A percentile compares a stretch with the other conserved stretches of the same genome.
Evolutionary conservation across 2,888 invertebrate species (phyloP).

Genomic region (Drosophila putrida): DNA sequence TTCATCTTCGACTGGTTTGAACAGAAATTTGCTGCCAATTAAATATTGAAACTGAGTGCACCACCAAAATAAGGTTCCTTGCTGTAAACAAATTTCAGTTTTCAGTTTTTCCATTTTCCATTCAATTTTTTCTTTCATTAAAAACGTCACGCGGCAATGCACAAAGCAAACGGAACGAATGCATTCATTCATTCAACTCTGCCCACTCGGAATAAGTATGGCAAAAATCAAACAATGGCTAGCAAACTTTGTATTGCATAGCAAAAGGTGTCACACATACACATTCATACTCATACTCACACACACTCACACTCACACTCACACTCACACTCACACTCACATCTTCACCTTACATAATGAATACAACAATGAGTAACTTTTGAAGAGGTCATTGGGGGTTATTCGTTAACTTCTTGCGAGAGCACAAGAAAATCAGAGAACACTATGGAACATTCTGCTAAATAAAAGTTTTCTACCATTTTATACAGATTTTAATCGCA

Average conservation of each 20-base stretch:
- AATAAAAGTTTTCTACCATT: background rate
- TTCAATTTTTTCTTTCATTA: constrained; percentile 47
- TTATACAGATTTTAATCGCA: background rate
- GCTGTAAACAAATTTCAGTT: constrained; percentile 20
- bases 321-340: background rate
- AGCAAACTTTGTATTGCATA: constrained; percentile 44
- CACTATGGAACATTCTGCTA: background rate
- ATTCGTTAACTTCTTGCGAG: constrained; percentile 22
- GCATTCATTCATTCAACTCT: constrained; percentile 39
- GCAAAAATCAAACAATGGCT: constrained; percentile 47
- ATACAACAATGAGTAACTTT: constrained; percentile 39
- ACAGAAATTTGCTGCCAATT: constrained; percentile 57
- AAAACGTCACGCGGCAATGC: constrained; percentile 52
- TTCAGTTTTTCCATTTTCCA: constrained; percentile 3
- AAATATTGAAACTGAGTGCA: constrained; percentile 62
- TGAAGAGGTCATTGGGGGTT: constrained; percentile 39
- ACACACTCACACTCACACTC: constrained; percentile 5
- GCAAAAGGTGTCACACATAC: constrained; percentile 34
- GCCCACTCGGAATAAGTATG: constrained; percentile 15
- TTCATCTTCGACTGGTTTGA: constrained; percentile 27
- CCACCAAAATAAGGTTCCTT: constrained; percentile 7
- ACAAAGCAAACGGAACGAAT: constrained; percentile 49
- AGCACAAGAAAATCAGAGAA: background rate
- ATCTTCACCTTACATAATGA: constrained; percentile 15
- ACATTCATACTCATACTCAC: constrained; percentile 13